Conservation (phyloP, 2,888 invertebrate genomes). For the Drosophila longiperda region DNA sequence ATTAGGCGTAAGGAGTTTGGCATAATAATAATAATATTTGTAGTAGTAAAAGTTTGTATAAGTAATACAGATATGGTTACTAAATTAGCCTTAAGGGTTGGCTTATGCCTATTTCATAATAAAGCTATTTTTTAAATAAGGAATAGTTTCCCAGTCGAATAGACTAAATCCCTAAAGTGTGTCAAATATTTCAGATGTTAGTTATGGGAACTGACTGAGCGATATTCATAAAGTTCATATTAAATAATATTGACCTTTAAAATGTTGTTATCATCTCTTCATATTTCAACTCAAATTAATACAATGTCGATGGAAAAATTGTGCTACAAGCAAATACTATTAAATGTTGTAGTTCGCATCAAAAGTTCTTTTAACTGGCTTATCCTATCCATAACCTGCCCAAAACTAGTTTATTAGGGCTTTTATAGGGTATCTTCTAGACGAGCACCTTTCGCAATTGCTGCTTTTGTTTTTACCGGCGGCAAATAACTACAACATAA, state of each 20-base stretch:
- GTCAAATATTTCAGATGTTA: neutral
- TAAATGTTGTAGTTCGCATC: neutral
- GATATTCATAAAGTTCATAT: neutral
- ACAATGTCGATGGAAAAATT: neutral
- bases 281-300: neutral
- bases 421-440: neutral
- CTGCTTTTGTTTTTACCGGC: conserved; percentile 45
- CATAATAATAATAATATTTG: neutral
- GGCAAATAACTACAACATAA: conserved; percentile 72
- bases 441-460: neutral
- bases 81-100: neutral
- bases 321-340: neutral
- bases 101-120: neutral
- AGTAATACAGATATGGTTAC: neutral
- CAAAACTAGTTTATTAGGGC: neutral
- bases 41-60: neutral
- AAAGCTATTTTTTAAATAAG: neutral
- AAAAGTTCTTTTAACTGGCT: neutral
- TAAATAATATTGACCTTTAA: neutral
- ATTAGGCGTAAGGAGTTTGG: neutral
- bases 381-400: neutral
- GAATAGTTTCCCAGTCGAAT: neutral
- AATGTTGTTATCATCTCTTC: neutral
- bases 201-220: neutral
- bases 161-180: neutral